A percentile compares a stretch with the other conserved stretches of the same genome.
phyloP scores from a whole-genome alignment of 1,140 invertebrate species.

The Arion vulgaris region DNA sequence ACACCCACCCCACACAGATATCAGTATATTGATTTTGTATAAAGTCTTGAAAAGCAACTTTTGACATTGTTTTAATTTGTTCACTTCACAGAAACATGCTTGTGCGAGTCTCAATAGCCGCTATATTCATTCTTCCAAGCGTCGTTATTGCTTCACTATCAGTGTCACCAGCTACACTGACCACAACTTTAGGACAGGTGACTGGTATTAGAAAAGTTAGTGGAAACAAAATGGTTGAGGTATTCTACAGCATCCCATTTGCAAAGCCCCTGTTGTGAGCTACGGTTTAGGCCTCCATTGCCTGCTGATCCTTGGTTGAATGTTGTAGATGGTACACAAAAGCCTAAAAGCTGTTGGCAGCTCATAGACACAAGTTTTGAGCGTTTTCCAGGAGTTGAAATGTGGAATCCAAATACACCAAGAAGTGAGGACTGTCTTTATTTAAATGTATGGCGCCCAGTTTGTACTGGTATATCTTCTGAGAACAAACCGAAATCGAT shows the following conservation, averaged over 20 bases:
- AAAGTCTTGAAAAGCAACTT: too few relatives aligned
- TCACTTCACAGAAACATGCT: neutral
- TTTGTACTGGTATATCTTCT: constrained; percentile 89
- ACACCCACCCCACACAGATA: too few relatives aligned
- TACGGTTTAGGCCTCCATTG: constrained; percentile 90
- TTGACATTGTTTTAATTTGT: neutral
- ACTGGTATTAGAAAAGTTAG: neutral
- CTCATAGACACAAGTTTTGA: constrained; percentile 91
- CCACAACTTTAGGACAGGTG: constrained; percentile 2
- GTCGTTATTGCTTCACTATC: neutral
- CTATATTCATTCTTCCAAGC: neutral
- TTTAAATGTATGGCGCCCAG: constrained; percentile 88
- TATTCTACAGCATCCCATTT: constrained; percentile 92
- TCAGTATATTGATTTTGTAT: too few relatives aligned
- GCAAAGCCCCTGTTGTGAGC: constrained; percentile 91
- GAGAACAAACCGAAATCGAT: constrained; percentile 78
- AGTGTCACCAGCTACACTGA: neutral
- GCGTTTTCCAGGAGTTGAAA: constrained; percentile 72
- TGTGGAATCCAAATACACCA: constrained; percentile 67
- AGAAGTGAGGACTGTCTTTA: constrained; percentile 96
- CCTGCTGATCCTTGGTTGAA: constrained; percentile 85
- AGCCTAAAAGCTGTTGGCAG: constrained; percentile 94
- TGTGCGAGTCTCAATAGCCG: neutral
- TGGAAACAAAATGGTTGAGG: constrained; percentile 82
- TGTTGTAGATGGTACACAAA: constrained; percentile 79